These are phyloP conservation scores for Oreochromis grahami DNA, from an alignment of 2,797 vertebrate genomes.

Conservation along the genomic window DNA sequence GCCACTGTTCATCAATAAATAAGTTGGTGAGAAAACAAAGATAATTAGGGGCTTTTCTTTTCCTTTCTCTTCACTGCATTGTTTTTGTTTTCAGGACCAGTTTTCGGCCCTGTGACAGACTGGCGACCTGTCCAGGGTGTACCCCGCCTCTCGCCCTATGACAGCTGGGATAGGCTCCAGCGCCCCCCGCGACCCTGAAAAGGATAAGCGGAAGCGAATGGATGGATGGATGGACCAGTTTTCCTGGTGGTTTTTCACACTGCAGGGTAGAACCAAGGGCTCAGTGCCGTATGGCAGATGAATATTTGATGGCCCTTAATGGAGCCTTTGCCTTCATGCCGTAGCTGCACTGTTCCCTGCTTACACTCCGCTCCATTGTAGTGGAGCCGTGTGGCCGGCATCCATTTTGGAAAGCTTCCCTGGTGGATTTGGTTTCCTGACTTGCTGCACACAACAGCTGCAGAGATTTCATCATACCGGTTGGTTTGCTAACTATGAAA, in stretches of 20 bases:
- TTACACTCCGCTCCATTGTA: not conserved
- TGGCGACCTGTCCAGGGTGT: too few species aligned
- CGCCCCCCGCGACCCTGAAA: too few species aligned
- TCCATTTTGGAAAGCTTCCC: constrained; percentile 43
- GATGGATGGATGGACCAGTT: too few species aligned
- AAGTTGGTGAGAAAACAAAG: constrained; percentile 3
- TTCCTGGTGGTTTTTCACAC: constrained; percentile 23
- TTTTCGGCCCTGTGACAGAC: too few species aligned
- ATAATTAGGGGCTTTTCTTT: constrained; percentile 18
- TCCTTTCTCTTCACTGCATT: not conserved
- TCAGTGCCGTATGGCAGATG: constrained; percentile 61
- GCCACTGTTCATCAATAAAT: constrained; percentile 12
- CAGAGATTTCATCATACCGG: constrained; percentile 35
- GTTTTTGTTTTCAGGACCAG: constrained; percentile 31
- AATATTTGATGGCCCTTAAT: constrained; percentile 77
- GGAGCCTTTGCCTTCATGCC: constrained; percentile 38
- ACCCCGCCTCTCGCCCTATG: too few species aligned
- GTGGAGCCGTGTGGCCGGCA: constrained; percentile 5
- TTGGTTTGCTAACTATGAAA: not conserved
- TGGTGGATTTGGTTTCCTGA: constrained; percentile 45
- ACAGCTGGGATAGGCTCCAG: too few species aligned
- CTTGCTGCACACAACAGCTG: constrained; percentile 54
- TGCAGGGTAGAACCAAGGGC: constrained; percentile 12
- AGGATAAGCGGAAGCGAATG: too few species aligned
- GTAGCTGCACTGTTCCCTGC: constrained; percentile 26